Percentiles rank a stretch among this genome's conserved stretches.
Conservation (phyloP, 2,888 invertebrate genomes). For the Dasypolia templi region DNA sequence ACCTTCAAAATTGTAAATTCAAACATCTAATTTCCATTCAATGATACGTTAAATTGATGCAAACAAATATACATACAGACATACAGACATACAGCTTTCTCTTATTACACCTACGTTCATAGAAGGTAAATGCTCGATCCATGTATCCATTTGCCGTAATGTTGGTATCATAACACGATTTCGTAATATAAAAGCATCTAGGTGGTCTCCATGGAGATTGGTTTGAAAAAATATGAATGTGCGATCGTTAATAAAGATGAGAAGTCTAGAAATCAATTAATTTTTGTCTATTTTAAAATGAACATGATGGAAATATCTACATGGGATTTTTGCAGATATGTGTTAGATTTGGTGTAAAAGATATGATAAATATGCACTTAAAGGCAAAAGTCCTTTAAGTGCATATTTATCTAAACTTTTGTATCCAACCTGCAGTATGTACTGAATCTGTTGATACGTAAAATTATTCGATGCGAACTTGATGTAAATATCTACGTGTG, state of each 20-base stretch:
- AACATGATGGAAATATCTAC: neutral
- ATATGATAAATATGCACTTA: too few species aligned
- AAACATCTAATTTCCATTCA: slow-evolving; percentile 57
- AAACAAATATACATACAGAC: slow-evolving; percentile 59
- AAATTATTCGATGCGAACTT: neutral
- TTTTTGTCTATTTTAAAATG: slow-evolving; percentile 33
- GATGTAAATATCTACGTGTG: neutral
- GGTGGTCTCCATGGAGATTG: slow-evolving; percentile 65
- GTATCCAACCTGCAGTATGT: too few species aligned
- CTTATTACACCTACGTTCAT: slow-evolving; percentile 51
- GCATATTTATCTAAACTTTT: too few species aligned
- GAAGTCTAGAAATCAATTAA: slow-evolving; percentile 48
- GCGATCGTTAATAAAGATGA: slow-evolving; percentile 44
- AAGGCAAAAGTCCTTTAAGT: too few species aligned
- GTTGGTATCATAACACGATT: slow-evolving; percentile 74
- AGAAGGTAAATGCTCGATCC: slow-evolving; percentile 62
- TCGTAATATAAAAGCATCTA: slow-evolving; percentile 56
- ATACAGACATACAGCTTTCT: slow-evolving; percentile 43
- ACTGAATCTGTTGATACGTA: too few species aligned
- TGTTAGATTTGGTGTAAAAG: slow-evolving; percentile 8
- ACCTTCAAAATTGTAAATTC: slow-evolving; percentile 18
- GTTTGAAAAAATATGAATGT: slow-evolving; percentile 33
- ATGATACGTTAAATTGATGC: slow-evolving; percentile 61
- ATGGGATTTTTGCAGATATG: neutral
- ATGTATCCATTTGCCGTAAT: slow-evolving; percentile 73